Evolutionary conservation across 2,797 vertebrate species (phyloP).

Genomic region (Simalia tracyae): DNA sequence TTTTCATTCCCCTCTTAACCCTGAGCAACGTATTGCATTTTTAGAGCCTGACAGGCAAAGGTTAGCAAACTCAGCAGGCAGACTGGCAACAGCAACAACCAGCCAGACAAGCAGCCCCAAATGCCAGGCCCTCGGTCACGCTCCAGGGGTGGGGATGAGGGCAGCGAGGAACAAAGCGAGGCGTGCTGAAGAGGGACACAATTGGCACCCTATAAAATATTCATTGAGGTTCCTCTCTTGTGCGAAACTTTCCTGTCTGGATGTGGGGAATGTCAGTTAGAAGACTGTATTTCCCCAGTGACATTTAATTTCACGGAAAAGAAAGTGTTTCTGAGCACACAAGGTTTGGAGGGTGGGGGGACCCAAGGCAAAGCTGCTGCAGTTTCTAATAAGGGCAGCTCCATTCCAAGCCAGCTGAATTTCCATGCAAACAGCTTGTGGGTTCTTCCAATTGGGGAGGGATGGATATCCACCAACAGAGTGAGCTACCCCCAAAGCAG

Average conservation of each 20-base stretch:
- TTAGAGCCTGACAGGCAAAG: not conserved
- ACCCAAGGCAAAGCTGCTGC: not conserved
- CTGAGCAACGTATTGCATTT: constrained; percentile 3
- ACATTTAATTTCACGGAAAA: constrained; percentile 31
- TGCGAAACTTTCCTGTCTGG: not conserved
- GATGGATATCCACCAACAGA: not conserved
- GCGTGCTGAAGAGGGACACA: constrained; percentile 15
- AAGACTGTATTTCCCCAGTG: constrained; percentile 35
- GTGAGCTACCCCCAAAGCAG: not conserved
- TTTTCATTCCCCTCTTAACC: not conserved
- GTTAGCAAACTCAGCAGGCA: not conserved
- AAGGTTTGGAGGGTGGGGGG: not conserved
- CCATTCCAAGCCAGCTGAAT: not conserved
- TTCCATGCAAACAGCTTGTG: not conserved
- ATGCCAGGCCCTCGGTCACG: not conserved
- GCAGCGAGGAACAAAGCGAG: not conserved
- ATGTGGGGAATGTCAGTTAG: constrained; percentile 4
- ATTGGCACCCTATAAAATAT: constrained; percentile 21
- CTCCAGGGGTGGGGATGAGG: not conserved
- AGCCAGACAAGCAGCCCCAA: not conserved
- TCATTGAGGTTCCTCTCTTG: constrained; percentile 20
- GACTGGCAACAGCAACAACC: not conserved
- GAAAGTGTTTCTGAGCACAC: constrained; percentile 5
- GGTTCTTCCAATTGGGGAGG: not conserved
- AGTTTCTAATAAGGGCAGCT: not conserved